Conservation (phyloP, 2,888 invertebrate genomes). For the Abrostola tripartita region DNA sequence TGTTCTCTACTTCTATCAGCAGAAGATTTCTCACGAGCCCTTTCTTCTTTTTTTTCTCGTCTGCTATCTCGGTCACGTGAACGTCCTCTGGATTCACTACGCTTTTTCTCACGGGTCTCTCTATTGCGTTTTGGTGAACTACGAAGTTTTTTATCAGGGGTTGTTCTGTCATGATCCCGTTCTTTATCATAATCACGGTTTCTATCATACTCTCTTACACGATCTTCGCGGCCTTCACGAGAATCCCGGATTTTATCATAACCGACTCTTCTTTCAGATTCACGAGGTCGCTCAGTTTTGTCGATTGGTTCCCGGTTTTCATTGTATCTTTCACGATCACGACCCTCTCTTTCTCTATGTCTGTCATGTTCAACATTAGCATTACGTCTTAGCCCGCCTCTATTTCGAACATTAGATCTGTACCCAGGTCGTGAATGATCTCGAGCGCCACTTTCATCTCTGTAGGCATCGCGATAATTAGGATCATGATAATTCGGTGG, state of each 20-base stretch:
- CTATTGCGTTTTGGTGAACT: slow-evolving; percentile 78
- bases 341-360: slow-evolving; percentile 80
- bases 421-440: slow-evolving; percentile 73
- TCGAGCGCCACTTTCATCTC: slow-evolving; percentile 76
- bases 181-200: slow-evolving; percentile 80
- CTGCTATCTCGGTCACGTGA: slow-evolving; percentile 86
- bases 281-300: slow-evolving; percentile 79
- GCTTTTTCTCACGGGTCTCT: slow-evolving; percentile 79
- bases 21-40: slow-evolving; percentile 77
- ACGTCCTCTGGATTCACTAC: slow-evolving; percentile 82
- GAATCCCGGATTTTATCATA: slow-evolving; percentile 74
- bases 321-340: slow-evolving; percentile 79
- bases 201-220: slow-evolving; percentile 72
- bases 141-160: slow-evolving; percentile 79
- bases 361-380: slow-evolving; percentile 77
- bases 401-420: slow-evolving; percentile 70
- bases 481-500: slow-evolving; percentile 76
- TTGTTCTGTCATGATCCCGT: slow-evolving; percentile 78
- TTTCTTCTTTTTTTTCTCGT: slow-evolving; percentile 87
- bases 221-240: slow-evolving; percentile 73
- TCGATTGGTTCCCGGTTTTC: slow-evolving; percentile 80
- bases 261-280: slow-evolving; percentile 72
- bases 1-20: slow-evolving; percentile 86
- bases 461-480: slow-evolving; percentile 77
- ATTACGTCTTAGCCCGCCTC: slow-evolving; percentile 77